Evolutionary conservation across 2,797 vertebrate genomes (phyloP), one percentile per base, ranked within the genome.

Genomic region (Characodon lateralis): DNA sequence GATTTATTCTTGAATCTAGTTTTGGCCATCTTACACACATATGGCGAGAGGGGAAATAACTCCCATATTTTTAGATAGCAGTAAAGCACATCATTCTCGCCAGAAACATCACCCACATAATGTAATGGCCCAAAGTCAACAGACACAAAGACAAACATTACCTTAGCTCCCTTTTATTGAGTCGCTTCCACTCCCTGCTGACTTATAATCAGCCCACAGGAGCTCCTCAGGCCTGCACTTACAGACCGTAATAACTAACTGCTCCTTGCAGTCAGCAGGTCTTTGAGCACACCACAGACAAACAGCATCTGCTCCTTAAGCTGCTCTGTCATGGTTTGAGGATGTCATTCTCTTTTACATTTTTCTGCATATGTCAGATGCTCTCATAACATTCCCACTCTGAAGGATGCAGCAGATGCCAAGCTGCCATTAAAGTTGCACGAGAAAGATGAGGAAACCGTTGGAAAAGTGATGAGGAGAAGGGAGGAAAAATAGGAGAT

Each of bases 161-260:
- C 83, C 85, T 85, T 79, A 76, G 74, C 77, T 87, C 65, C 85
- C 51, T 82, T 92, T 92, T 89, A 93, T 77, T 83, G 89, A 89
- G 73, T 73, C 85, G 76, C 90, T 88, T 87, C 80, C 78, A 83
- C 81, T 89, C 87, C 87, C 83, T 31, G 80, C 89, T 91, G 92
- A 91, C 89, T 84, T 94, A 78, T 94, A 93, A 95, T 94, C 92
- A 92, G 88, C 85, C 91, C 87, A 84, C 88, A 86, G 90, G 86
- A 89, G 85, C 88, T 93, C 78, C 83, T 83, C 84, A 81, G 86
- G 85, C 93, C 91, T 92, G 89, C 89, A 92, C 91, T 94, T 94
- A 88, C 91, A 31, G 43, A 87, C 86, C 78, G 82, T 93, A 95
- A 96, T 95, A 91, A 95, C 93, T 94, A 92, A 91, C 89, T 83